phyloP scores from a whole-genome alignment of 2,797 vertebrate genomes.

The Acanthurus leucopareius region DNA sequence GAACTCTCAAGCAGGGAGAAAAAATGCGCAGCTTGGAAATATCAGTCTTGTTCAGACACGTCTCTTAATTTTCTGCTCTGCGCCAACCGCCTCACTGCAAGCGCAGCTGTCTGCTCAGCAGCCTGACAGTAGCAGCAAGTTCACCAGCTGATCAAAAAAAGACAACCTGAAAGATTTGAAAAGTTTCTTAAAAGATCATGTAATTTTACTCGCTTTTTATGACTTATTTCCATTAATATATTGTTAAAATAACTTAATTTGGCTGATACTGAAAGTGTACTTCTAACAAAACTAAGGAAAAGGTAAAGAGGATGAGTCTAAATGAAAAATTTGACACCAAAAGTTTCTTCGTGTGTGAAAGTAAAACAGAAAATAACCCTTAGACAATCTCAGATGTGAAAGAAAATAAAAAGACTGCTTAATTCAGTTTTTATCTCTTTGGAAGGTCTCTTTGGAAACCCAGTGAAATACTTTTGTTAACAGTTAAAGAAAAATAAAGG shows the following conservation, averaged over 20 bases:
- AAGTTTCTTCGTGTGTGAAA: slow-evolving; percentile 3
- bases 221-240: neutral
- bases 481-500: neutral
- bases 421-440: slow-evolving; percentile 1
- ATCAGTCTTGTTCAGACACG: slow-evolving; percentile 80
- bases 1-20: slow-evolving; percentile 63
- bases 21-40: slow-evolving; percentile 76
- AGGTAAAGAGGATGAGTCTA: neutral
- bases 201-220: neutral
- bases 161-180: neutral
- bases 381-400: too few relatives aligned
- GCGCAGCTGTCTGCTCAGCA: slow-evolving; percentile 24
- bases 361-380: too few relatives aligned
- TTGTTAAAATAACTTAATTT: neutral
- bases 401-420: too few relatives aligned
- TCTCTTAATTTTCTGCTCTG: slow-evolving; percentile 72
- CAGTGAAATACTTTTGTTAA: too few relatives aligned
- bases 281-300: neutral
- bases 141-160: slow-evolving; percentile 25
- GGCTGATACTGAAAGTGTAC: neutral
- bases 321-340: slow-evolving; percentile 7
- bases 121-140: slow-evolving; percentile 41
- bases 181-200: neutral
- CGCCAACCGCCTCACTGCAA: slow-evolving; percentile 51
- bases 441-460: too few relatives aligned